Evolutionary conservation across 2,113 vertebrate species (phyloP).

Genomic region (Petrocephalus zakoni): DNA sequence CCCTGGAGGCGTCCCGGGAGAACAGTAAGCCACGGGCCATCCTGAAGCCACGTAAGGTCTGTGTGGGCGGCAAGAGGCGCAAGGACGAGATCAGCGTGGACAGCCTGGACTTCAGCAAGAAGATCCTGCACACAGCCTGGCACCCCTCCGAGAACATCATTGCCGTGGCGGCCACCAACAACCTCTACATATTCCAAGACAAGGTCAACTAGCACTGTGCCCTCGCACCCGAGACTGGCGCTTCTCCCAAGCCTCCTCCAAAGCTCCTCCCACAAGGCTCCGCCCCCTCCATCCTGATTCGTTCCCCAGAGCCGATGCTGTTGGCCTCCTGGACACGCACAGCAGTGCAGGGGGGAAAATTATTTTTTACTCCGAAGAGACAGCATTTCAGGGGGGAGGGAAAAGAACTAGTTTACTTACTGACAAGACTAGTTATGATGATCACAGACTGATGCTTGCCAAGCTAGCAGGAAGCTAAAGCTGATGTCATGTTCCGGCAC

Average conservation of each 20-base stretch:
- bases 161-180: slow-evolving; percentile 83
- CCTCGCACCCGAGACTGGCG: background rate
- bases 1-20: slow-evolving; percentile 87
- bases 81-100: slow-evolving; percentile 85
- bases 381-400: background rate
- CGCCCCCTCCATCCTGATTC: background rate
- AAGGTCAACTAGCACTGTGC: slow-evolving; percentile 73
- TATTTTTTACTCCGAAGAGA: background rate
- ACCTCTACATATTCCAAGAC: slow-evolving; percentile 92
- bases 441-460: background rate
- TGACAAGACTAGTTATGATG: slow-evolving; percentile 6
- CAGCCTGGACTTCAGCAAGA: slow-evolving; percentile 90
- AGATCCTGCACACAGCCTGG: slow-evolving; percentile 86
- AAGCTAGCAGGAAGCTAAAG: background rate
- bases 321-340: slow-evolving; percentile 26
- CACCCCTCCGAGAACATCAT: slow-evolving; percentile 85
- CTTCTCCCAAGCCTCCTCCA: slow-evolving; percentile 1
- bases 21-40: slow-evolving; percentile 85
- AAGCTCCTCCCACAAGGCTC: background rate
- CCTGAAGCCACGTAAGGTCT: slow-evolving; percentile 81
- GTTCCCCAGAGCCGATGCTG: background rate
- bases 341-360: slow-evolving; percentile 19
- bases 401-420: background rate
- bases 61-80: slow-evolving; percentile 75
- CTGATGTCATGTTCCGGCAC: background rate